These are phyloP conservation scores for Chaenogobius annularis DNA, from an alignment of 2,113 vertebrate species.

Conservation along the genomic window DNA sequence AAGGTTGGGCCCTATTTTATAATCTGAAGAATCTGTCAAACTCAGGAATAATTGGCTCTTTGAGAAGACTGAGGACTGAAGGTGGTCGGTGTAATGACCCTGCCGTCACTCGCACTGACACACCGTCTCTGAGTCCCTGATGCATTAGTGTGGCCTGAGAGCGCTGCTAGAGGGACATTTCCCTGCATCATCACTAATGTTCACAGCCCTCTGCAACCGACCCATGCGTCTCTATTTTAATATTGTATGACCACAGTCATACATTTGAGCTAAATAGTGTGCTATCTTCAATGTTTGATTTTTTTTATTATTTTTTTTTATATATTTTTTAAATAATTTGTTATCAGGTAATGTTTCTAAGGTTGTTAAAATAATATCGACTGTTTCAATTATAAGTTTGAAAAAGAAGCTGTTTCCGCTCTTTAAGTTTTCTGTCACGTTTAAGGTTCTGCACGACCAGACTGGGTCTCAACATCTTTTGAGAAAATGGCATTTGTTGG, in stretches of 20 bases:
- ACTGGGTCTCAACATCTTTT: neutral
- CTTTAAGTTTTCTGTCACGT: neutral
- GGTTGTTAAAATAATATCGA: neutral
- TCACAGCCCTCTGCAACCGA: neutral
- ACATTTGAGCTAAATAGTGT: neutral
- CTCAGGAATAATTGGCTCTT: slow-evolving; percentile 53
- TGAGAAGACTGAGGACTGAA: slow-evolving; percentile 50
- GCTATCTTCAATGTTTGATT: neutral
- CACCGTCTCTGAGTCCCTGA: slow-evolving; percentile 23
- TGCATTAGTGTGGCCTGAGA: slow-evolving; percentile 33
- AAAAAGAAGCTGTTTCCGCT: neutral
- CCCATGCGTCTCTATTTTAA: neutral
- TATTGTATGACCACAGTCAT: neutral
- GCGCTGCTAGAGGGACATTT: slow-evolving; percentile 30
- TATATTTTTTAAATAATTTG: neutral
- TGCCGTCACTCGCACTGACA: slow-evolving; percentile 36
- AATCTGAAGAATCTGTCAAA: slow-evolving; percentile 54
- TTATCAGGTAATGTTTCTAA: neutral
- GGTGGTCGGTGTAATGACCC: slow-evolving; percentile 46
- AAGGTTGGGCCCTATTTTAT: slow-evolving; percentile 31
- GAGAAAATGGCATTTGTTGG: slow-evolving; percentile 2
- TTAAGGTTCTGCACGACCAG: neutral
- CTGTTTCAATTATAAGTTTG: neutral
- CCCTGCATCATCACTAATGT: slow-evolving; percentile 16
- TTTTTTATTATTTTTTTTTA: neutral